Conservation (phyloP, 2,888 invertebrate genomes). For the Colletes collaris region DNA sequence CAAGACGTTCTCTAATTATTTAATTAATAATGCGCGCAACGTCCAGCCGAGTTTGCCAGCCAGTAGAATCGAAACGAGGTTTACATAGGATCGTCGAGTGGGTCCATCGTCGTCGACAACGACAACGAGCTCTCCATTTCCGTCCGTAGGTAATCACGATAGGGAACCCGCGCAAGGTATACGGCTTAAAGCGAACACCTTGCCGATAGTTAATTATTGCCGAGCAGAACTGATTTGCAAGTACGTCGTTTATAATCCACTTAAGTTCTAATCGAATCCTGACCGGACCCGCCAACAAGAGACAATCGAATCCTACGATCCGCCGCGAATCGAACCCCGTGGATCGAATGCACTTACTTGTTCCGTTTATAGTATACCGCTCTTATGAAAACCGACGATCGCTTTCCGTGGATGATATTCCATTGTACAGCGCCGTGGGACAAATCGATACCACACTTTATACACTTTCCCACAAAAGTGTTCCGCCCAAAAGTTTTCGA, state of each 20-base stretch:
- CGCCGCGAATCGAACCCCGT: conserved; percentile 31
- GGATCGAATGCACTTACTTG: conserved; percentile 49
- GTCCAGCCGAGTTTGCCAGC: conserved; percentile 38
- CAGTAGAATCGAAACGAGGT: conserved; percentile 42
- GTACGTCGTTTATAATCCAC: conserved; percentile 73
- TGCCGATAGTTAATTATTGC: conserved; percentile 72
- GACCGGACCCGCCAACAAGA: conserved; percentile 59
- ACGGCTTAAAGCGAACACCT: conserved; percentile 69
- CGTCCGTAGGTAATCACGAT: conserved; percentile 61
- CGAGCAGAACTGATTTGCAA: conserved; percentile 71
- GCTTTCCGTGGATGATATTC: neutral
- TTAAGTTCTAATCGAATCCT: conserved; percentile 70
- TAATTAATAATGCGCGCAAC: conserved; percentile 58
- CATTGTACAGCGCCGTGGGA: no score
- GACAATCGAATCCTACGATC: conserved; percentile 53
- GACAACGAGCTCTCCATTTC: conserved; percentile 61
- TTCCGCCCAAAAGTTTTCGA: no score
- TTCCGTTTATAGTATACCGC: conserved; percentile 21
- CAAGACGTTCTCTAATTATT: conserved; percentile 58
- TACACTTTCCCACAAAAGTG: no score
- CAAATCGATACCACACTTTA: no score
- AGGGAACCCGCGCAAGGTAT: conserved; percentile 56
- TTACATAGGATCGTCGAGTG: conserved; percentile 53
- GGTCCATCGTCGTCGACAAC: conserved; percentile 49
- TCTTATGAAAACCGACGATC: conserved; percentile 11